Base-by-base conservation (phyloP, 1,140 invertebrate genomes). In the Halotydeus destructor region DNA sequence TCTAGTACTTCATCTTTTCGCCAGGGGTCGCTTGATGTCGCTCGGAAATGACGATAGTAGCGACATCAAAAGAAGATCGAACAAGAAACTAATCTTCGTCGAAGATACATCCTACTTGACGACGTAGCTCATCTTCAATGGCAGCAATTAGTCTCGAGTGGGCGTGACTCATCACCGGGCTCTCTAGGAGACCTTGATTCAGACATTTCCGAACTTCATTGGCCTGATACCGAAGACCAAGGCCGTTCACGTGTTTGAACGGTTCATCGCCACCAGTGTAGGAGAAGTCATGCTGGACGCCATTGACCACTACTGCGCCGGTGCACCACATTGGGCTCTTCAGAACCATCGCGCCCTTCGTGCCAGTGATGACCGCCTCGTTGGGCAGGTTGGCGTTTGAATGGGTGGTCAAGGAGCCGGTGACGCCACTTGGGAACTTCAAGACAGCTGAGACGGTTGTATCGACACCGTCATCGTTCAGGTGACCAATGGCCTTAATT, bases 141-240 rank as follows among this genome's bases (percentile, higher is more conserved):
- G 68, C 60, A 1, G 74, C 70, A 21, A 78, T 57, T 8, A 65
- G 48, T 47, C 75, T 53, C 38, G 69, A 73, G 40, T 74, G 67
- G 6, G 65, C 60, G 37, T 70, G 67, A 6, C 65, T 54, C 4
- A 78, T 61, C 37, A 57, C 59, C 5, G 67, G 59, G 53, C 72
- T 72, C 59, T 78, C 72, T 12, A 59, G 56, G 36, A 69, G 51
- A 69, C 73, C 72, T 50, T 64, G 58, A 44, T 61, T 51, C 40
- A 84, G 66, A 51, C 76, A 79, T 48, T 64, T 60, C 22, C 72
- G 63, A 16, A 70, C 74, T 63, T 80, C 76, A 34, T 69, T 59
- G 5, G 76, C 74, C 61, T 85, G 71, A 51, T 74, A 83, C 25
- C 67, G 60, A 12, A 84, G 57, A 16, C 75, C 77, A 36, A 64